phyloP scores from a whole-genome alignment of 2,888 invertebrate genomes.

The Trichogramma evanescens region DNA sequence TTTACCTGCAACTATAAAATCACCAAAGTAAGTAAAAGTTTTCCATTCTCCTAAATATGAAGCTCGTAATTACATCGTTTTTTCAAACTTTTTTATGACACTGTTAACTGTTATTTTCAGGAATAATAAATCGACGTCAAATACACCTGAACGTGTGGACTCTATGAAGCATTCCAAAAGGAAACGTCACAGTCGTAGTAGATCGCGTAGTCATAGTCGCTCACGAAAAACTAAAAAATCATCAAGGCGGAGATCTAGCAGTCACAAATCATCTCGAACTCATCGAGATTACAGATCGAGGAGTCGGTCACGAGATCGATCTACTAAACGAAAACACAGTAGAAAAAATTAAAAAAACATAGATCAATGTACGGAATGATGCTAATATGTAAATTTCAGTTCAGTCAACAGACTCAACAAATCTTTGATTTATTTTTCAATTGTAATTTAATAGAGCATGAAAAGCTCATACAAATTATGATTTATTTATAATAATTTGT shows the following conservation, averaged over 20 bases:
- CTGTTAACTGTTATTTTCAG: slow-evolving; percentile 11
- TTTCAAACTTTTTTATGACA: too few relatives aligned
- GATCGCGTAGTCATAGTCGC: slow-evolving; percentile 46
- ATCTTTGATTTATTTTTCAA: too few relatives aligned
- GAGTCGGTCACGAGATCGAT: slow-evolving; percentile 41
- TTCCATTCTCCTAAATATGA: not conserved
- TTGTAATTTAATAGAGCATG: too few relatives aligned
- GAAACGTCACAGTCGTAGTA: slow-evolving; percentile 46
- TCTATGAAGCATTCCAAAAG: slow-evolving; percentile 41
- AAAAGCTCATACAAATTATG: too few relatives aligned
- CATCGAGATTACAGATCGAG: slow-evolving; percentile 38
- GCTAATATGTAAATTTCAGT: too few relatives aligned
- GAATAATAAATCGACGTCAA: slow-evolving; percentile 39
- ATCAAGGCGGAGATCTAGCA: slow-evolving; percentile 39
- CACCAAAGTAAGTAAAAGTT: slow-evolving; percentile 34
- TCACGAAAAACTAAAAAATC: slow-evolving; percentile 42
- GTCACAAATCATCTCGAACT: slow-evolving; percentile 42
- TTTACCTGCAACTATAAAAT: slow-evolving; percentile 40
- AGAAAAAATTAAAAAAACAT: too few relatives aligned
- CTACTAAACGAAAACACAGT: not conserved
- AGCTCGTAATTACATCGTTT: too few relatives aligned
- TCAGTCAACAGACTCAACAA: too few relatives aligned
- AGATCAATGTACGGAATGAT: too few relatives aligned
- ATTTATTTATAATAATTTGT: too few relatives aligned
- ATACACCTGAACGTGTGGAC: slow-evolving; percentile 38